A percentile compares a stretch with the other conserved stretches of the same genome.
Conservation (phyloP, 2,113 vertebrate species). For the Pituophis catenifer region DNA sequence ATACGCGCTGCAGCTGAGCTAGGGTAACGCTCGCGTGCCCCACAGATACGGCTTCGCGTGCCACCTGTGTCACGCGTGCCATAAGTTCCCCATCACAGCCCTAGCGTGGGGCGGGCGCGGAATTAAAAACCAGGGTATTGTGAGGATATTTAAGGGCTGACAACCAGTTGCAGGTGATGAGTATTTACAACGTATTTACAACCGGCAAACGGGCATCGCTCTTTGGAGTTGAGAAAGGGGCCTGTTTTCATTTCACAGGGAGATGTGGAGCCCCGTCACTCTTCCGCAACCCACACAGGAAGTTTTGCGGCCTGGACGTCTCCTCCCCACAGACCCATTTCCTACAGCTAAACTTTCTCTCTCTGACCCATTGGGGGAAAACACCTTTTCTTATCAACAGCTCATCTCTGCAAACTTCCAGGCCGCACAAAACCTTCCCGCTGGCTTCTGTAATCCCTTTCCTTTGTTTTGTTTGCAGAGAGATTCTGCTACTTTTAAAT, state of each 20-base stretch:
- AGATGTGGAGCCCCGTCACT: background rate
- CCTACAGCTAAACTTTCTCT: background rate
- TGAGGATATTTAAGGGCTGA: background rate
- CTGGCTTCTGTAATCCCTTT: background rate
- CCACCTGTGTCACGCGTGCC: too few species aligned
- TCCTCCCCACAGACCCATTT: background rate
- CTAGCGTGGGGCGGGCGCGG: too few species aligned
- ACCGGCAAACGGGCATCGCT: background rate
- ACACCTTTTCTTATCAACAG: background rate
- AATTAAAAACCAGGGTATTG: background rate
- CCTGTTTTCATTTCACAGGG: background rate
- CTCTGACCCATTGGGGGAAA: background rate
- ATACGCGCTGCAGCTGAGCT: too few species aligned
- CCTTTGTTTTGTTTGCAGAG: background rate
- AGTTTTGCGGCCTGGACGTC: background rate
- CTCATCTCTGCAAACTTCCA: background rate
- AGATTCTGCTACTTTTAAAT: background rate
- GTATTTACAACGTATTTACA: constrained; percentile 16
- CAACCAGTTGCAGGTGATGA: background rate
- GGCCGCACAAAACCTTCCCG: background rate
- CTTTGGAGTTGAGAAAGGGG: too few species aligned
- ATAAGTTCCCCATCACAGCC: too few species aligned
- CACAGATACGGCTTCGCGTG: too few species aligned
- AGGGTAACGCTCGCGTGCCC: too few species aligned
- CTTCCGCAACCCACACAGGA: background rate